Conservation (phyloP, 2,888 invertebrate species). For the Laothoe populi region DNA sequence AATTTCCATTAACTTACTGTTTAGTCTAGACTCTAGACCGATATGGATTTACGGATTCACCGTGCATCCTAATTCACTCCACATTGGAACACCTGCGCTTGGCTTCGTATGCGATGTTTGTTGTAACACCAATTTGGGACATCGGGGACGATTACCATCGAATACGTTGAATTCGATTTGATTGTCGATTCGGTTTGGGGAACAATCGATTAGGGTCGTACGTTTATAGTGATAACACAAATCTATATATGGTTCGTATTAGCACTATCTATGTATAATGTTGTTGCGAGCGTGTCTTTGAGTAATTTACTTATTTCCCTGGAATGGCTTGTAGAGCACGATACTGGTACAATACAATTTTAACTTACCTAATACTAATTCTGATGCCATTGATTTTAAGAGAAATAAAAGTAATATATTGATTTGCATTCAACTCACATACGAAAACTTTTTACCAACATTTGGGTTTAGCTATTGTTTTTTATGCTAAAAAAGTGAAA, state of each 20-base stretch:
- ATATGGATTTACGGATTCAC: neutral
- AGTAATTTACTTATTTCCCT: no score
- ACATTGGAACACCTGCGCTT: neutral
- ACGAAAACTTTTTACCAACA: no score
- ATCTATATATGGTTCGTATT: neutral
- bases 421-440: no score
- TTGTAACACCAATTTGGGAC: neutral
- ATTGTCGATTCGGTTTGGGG: conserved; percentile 2
- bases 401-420: no score
- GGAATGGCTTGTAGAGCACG: no score
- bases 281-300: no score
- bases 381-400: no score
- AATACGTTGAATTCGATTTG: conserved; percentile 4
- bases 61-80: neutral
- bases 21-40: neutral
- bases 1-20: neutral
- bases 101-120: neutral
- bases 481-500: conserved; percentile 17
- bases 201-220: conserved; percentile 10
- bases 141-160: neutral
- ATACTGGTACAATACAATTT: no score
- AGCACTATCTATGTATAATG: neutral
- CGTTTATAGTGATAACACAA: neutral
- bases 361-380: no score
- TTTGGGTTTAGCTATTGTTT: neutral